Evolutionary conservation across 2,888 invertebrate genomes (phyloP), one percentile per base, ranked within the genome.

Genomic region (Lymantria dispar): DNA sequence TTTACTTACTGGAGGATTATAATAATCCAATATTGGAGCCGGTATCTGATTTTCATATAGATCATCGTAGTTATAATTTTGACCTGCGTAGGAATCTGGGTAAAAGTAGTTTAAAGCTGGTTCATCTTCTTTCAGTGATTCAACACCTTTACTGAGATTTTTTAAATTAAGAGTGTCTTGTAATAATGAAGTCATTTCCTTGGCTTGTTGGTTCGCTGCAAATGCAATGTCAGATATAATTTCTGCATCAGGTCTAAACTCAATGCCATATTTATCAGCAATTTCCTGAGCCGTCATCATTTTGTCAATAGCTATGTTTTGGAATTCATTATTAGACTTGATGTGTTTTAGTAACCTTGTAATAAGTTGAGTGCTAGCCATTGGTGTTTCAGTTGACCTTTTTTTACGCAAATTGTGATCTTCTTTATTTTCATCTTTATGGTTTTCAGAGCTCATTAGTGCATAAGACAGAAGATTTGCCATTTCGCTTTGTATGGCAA

Each of bases 231-330:
- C 87, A 10, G 87, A 72, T 10, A 90, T 67, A 5, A 87, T 77
- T 64, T 90, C 90, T 7, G 85, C 73, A 42, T 90, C 88, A 11
- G 91, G 89, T 40, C 72, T 79, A 53, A 85, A 90, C 37, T 83
- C 82, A 8, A 91, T 80, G 40, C 87, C 86, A 56, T 78, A 90
- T 72, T 90, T 89, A 38, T 88, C 86, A 33, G 91, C 90, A 1
- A 90, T 90, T 68, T 91, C 86, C 70, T 90, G 88, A 42, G 90
- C 90, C 1, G 81, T 74, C 89, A 91, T 89, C 87, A 91, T 87
- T 63, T 91, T 90, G 11, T 90, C 91, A 12, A 91, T 89, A 1
- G 89, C 89, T n/a, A 88, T 80, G 52, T 89, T 90, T 49, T 91
- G 91, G 52, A 82, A 83, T 62, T 91, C 90, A 45, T 90, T 91